Base-by-base conservation (phyloP, 2,888 invertebrate genomes). In the Dorcus hopei region DNA sequence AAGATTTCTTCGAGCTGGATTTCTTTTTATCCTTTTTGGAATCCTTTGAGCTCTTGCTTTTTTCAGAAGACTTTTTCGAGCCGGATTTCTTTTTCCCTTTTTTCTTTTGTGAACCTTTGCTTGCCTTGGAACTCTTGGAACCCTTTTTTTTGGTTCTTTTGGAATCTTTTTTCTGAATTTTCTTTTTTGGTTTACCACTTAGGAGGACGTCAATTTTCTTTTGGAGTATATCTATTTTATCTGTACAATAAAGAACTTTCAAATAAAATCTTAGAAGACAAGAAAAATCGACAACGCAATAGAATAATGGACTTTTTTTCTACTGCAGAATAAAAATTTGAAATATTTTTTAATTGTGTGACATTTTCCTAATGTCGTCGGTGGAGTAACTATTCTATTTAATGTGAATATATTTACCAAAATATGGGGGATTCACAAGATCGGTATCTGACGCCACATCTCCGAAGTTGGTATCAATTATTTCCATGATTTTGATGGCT, bases 201-300 rank as follows among this genome's bases (percentile, higher is more conserved):
- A 68, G 49, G 19, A 70, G 47, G 6, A 74, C 54, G 11, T 57
- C 58, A 9, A 75, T 61, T 67, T 73, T 72, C 23, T 65, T 66
- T 47, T 65, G 59, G 7, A 76, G 53, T 49, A 68, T 56, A 42
- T 77, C 75, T 48, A 67, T 73, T 16, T 61, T 62, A 61, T 74
- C 74, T 73, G 53, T 59, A 41, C 42, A 41, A n/a, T 54, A 49
- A 38, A 43, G 42, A 41, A 7, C 2, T 11, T 57, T 47, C 9
- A 54, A 51, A 52, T 9, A 11, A 6, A 41, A 48, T 49, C 51
- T 7, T 39, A 59, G 26, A 4, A 26, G 4, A 6, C 6, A 26
- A 26, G 6, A 4, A 26, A 6, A 26, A 26, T 6, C 3, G 6
- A 26, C 6, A 26, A 4, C 26, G 2, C 19, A 19, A 19, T 19